Conservation (phyloP, 2,797 vertebrate species). For the Oreochromis grahami region DNA sequence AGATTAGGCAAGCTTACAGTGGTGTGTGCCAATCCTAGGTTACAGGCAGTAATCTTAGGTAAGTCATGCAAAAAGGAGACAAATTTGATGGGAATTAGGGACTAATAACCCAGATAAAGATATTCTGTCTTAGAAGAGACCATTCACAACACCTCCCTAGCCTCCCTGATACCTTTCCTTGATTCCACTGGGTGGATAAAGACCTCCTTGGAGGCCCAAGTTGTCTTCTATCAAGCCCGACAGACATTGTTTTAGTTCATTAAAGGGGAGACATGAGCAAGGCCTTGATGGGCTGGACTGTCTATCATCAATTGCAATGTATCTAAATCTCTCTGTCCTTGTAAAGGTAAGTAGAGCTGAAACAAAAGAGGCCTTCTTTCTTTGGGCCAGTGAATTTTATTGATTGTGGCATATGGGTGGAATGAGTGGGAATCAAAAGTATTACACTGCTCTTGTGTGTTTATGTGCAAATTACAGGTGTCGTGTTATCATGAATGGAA, state of each 20-base stretch:
- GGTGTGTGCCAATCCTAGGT: not conserved
- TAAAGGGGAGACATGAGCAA: slow-evolving; percentile 29
- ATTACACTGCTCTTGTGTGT: not conserved
- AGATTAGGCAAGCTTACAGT: not conserved
- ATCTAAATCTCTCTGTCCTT: slow-evolving; percentile 58
- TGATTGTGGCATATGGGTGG: slow-evolving; percentile 17
- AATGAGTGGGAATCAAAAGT: not conserved
- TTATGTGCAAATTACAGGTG: not conserved
- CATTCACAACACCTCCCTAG: not conserved
- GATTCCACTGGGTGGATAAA: not conserved
- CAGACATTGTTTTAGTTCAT: slow-evolving; percentile 48
- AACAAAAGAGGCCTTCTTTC: slow-evolving; percentile 21
- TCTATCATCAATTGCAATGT: slow-evolving; percentile 45
- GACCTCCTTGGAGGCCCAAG: not conserved
- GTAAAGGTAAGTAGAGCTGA: slow-evolving; percentile 34
- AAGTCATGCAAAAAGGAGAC: not conserved
- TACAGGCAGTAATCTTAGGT: not conserved
- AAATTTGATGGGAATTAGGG: not conserved
- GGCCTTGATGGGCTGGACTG: slow-evolving; percentile 43
- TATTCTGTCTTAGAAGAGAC: not conserved
- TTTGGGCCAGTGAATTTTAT: slow-evolving; percentile 36
- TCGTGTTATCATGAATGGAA: not conserved
- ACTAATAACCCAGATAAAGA: not conserved
- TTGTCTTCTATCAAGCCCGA: slow-evolving; percentile 24
- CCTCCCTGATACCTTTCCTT: not conserved